These are phyloP conservation scores for Zootermopsis nevadensis DNA, from an alignment of 2,888 invertebrate species.

Conservation along the genomic window DNA sequence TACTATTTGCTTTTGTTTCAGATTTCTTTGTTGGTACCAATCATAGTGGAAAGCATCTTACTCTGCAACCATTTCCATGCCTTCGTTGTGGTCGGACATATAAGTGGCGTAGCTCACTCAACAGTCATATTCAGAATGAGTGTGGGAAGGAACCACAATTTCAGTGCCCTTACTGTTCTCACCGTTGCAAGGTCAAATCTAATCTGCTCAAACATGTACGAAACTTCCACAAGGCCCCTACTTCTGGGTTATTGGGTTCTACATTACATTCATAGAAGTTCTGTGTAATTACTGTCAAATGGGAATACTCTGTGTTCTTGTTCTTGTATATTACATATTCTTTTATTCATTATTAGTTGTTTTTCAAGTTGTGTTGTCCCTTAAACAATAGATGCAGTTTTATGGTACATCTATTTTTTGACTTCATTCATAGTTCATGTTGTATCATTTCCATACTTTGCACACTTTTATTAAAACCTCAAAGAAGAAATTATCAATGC, in stretches of 20 bases:
- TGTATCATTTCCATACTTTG: too few species aligned
- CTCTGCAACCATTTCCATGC: constrained; percentile 55
- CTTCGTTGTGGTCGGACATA: constrained; percentile 62
- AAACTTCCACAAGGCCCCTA: constrained; percentile 58
- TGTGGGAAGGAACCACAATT: constrained; percentile 62
- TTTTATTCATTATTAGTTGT: too few species aligned
- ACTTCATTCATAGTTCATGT: too few species aligned
- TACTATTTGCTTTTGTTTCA: constrained; percentile 30
- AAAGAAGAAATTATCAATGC: too few species aligned
- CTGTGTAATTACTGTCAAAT: too few species aligned
- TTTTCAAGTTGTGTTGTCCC: too few species aligned
- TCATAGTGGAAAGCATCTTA: not conserved
- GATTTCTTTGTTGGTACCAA: not conserved
- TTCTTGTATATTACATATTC: too few species aligned
- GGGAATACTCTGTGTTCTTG: too few species aligned
- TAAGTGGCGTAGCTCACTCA: constrained; percentile 61
- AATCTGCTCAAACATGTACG: constrained; percentile 64
- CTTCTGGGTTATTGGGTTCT: not conserved
- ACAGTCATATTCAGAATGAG: constrained; percentile 61
- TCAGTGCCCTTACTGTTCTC: constrained; percentile 59
- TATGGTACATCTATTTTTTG: too few species aligned
- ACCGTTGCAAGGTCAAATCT: constrained; percentile 65
- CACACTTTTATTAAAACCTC: too few species aligned
- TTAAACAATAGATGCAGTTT: too few species aligned
- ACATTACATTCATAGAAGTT: not conserved